A percentile compares a stretch with the other conserved stretches of the same genome.
phyloP scores from a whole-genome alignment of 1,140 invertebrate genomes.

The Drosophila melanica region DNA sequence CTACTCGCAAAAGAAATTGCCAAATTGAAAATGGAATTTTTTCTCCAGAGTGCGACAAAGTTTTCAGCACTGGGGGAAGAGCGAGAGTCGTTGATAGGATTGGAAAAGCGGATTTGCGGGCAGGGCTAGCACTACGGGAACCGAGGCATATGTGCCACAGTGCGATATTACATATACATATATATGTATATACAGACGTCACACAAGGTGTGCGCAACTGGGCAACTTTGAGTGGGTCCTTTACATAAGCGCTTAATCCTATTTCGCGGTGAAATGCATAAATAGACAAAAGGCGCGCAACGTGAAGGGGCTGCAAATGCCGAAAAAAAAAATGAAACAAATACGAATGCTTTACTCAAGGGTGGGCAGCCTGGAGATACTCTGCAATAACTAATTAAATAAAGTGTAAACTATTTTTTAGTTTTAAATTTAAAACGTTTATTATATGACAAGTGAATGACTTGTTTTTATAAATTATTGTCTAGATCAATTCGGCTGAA shows the following conservation, averaged over 20 bases:
- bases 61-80: conserved; percentile 31
- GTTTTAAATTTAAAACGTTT: no score
- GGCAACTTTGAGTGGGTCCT: conserved; percentile 81
- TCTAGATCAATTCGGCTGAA: no score
- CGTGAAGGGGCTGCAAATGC: conserved; percentile 49
- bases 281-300: conserved; percentile 71
- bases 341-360: no score
- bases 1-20: conserved; percentile 41
- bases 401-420: no score
- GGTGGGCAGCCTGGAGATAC: no score
- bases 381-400: no score
- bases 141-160: conserved; percentile 58
- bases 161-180: conserved; percentile 18
- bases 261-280: conserved; percentile 83
- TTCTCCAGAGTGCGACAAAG: conserved; percentile 57
- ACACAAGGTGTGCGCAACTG: conserved; percentile 66
- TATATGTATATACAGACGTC: conserved; percentile 51
- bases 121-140: conserved; percentile 44
- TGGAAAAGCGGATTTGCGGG: conserved; percentile 72
- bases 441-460: no score
- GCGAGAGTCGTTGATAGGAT: conserved; percentile 61
- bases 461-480: no score
- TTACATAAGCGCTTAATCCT: conserved; percentile 83
- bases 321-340: conserved; percentile 18
- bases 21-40: conserved; percentile 79